A percentile compares a stretch with the other conserved stretches of the same genome.
Evolutionary conservation across 2,888 invertebrate species (phyloP).

Genomic region (Strigamia transsilvanica): DNA sequence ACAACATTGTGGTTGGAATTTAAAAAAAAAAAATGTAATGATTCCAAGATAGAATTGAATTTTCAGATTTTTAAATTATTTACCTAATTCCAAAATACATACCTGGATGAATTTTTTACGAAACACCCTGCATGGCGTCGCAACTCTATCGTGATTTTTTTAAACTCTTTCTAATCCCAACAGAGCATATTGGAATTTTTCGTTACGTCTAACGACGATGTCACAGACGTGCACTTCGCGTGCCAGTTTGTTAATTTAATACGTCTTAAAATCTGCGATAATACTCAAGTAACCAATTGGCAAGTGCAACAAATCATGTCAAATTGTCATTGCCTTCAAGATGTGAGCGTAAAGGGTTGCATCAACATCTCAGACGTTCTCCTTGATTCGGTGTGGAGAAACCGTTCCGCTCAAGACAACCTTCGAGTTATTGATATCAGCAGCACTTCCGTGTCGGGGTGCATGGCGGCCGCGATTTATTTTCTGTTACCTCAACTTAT

Average conservation of each 20-base stretch:
- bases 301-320: background rate
- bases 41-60: no score
- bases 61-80: no score
- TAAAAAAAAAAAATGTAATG: no score
- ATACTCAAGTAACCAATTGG: background rate
- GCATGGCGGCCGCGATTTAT: slow-evolving; percentile 8
- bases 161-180: background rate
- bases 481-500: slow-evolving; percentile 5
- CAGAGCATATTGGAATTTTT: slow-evolving; percentile 22
- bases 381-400: background rate
- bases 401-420: background rate
- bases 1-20: no score
- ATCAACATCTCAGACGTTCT: background rate
- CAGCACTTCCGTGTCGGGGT: background rate
- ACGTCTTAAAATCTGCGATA: slow-evolving; percentile 3
- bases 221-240: background rate
- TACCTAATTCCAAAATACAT: no score
- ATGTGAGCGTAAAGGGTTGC: background rate
- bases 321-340: background rate
- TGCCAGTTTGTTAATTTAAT: background rate
- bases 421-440: slow-evolving; percentile 26
- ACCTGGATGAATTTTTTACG: no score
- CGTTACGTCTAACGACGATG: background rate
- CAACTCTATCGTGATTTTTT: no score
- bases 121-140: no score